Conservation (phyloP, 1,140 invertebrate species). For the Drosophila subpulchrella region DNA sequence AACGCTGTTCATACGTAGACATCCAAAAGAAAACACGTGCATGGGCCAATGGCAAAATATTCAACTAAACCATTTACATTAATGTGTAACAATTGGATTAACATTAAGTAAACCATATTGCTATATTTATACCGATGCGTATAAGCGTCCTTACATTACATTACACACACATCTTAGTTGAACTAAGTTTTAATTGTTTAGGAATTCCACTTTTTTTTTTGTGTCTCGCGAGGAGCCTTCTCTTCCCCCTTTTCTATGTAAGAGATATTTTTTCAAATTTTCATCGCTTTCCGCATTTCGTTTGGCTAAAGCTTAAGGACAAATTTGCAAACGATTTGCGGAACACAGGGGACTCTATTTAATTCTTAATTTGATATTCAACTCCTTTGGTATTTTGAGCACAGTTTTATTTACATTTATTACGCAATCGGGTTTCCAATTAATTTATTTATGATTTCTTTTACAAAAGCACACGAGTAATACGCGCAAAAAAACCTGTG, state of each 20-base stretch:
- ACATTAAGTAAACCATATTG: conserved; percentile 20
- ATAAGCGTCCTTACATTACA: conserved; percentile 15
- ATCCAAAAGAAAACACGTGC: conserved; percentile 18
- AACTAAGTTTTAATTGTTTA: conserved; percentile 56
- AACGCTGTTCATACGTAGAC: conserved; percentile 16
- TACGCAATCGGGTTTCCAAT: conserved; percentile 47
- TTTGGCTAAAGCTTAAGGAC: neutral
- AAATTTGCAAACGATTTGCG: conserved; percentile 6
- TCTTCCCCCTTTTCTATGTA: conserved; percentile 2
- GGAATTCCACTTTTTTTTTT: conserved; percentile 13
- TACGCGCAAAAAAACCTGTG: conserved; percentile 52
- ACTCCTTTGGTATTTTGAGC: conserved; percentile 62
- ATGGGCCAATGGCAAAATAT: conserved; percentile 46
- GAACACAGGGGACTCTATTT: neutral
- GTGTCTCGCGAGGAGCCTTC: conserved; percentile 9
- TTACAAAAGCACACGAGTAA: conserved; percentile 44
- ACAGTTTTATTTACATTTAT: conserved; percentile 66
- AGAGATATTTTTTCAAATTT: conserved; percentile 19
- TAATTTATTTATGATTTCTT: conserved; percentile 60
- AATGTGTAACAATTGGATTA: conserved; percentile 33
- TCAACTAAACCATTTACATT: conserved; percentile 28
- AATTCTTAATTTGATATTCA: conserved; percentile 2
- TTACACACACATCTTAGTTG: conserved; percentile 55
- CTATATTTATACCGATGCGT: conserved; percentile 15
- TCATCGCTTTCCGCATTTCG: neutral